These are phyloP conservation scores for Chloroceryle amazona DNA, from an alignment of 2,797 vertebrate genomes.

Conservation along the genomic window DNA sequence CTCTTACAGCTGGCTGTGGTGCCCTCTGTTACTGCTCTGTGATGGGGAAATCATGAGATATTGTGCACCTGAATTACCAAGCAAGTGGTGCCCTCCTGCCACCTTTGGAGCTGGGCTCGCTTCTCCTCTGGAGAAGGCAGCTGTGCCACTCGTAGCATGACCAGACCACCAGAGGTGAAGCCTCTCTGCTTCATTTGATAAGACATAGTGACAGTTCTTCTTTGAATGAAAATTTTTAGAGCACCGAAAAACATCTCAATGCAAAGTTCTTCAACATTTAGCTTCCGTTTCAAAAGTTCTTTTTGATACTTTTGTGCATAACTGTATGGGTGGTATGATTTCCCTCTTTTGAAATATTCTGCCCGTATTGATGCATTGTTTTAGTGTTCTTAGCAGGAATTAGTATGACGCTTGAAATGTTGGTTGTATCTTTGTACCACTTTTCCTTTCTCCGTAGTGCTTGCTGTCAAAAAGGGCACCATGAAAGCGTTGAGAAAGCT, in stretches of 20 bases:
- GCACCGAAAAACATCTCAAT: not conserved
- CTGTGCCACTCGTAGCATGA: not conserved
- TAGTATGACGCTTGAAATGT: not conserved
- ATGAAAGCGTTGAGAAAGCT: not conserved
- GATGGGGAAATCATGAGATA: not conserved
- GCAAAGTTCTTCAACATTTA: not conserved
- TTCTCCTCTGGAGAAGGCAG: not conserved
- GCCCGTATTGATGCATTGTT: not conserved
- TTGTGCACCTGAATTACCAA: fast-evolving
- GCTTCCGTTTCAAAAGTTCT: not conserved
- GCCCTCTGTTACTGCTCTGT: not conserved
- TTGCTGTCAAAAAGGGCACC: not conserved
- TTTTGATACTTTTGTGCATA: not conserved
- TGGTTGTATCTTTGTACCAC: not conserved
- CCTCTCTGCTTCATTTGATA: not conserved
- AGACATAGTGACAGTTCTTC: not conserved
- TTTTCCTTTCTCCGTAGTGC: not conserved
- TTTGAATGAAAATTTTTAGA: not conserved
- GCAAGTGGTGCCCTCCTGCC: not conserved
- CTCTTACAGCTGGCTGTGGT: not conserved
- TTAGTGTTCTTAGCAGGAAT: not conserved
- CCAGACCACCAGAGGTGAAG: not conserved
- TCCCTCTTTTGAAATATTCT: not conserved
- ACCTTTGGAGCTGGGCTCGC: not conserved
- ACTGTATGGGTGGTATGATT: not conserved